Evolutionary conservation across 1,140 invertebrate species (phyloP), one percentile per base, ranked within the genome.

Genomic region (Tetramorium simillimum): DNA sequence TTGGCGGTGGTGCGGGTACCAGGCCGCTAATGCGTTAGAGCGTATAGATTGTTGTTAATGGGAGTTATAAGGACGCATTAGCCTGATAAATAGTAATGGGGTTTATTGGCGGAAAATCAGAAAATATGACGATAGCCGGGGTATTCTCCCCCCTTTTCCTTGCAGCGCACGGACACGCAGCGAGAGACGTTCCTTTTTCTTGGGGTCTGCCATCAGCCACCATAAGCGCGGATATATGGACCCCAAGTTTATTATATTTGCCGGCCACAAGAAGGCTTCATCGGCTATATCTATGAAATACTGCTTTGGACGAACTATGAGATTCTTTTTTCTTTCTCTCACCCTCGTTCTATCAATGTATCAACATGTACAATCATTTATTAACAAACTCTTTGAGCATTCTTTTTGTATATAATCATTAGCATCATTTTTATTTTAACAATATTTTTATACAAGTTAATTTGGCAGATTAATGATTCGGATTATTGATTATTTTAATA

Each of bases 41-140:
- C 88, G 90, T 93, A 94, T 93, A 93, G 94, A 95, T 95, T 93
- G 92, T 95, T 94, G 94, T 95, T 95, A 95, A 95, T 94, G 94
- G 93, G 87, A 92, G 93, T 94, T 93, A 93, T 95, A 94, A 95
- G 94, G 91, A 94, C 90, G 92, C 94, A 95, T 95, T 95, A 95
- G 93, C 85, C 93, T 95, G 95, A 95, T 95, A 95, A 95, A 95
- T 95, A 95, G 95, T 95, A 95, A 95, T 95, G 93, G 94, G 89
- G 93, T 94, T 95, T 95, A 95, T 95, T 95, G 94, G 94, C 92
- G 94, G 92, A 95, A 95, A 95, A 95, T 95, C 94, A 95, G 94
- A 90, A 95, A 95, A 95, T 95, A 95, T 94, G 94, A 95, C 92
- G 90, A 91, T 85, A 49, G 69, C 53, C 77, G n/a, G 86, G 78